A percentile compares a stretch with the other conserved stretches of the same genome.
Conservation (phyloP, 2,113 vertebrate genomes). For the Gymnorhina tibicen region DNA sequence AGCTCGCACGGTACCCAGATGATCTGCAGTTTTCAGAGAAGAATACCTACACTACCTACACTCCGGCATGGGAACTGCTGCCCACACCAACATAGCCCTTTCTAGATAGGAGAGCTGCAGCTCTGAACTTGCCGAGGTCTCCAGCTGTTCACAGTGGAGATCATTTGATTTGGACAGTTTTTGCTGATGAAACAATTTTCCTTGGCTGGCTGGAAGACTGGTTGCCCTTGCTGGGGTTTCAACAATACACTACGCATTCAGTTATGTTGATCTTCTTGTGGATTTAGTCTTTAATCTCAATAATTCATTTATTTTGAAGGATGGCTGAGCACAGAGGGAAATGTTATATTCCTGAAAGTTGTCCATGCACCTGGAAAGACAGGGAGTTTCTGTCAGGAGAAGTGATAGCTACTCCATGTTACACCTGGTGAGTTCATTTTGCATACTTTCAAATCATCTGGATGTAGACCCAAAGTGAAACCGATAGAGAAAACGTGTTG, state of each 20-base stretch:
- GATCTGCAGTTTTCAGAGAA: background rate
- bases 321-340: constrained; percentile 90
- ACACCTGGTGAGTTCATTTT: constrained; percentile 83
- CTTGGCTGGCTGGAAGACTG: background rate
- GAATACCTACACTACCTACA: background rate
- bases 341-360: constrained; percentile 94
- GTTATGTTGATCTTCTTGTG: background rate
- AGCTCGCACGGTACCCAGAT: rapidly evolving
- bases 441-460: background rate
- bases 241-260: background rate
- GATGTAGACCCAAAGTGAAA: background rate
- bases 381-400: constrained; percentile 95
- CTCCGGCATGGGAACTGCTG: background rate
- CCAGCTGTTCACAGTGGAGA: background rate
- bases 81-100: background rate
- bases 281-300: background rate
- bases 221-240: background rate
- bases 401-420: constrained; percentile 90
- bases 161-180: background rate
- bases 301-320: constrained; percentile 68
- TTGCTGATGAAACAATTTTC: background rate
- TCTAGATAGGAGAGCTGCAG: rapidly evolving
- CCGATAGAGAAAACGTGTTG: background rate
- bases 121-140: background rate
- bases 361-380: constrained; percentile 93